Conservation (phyloP, 2,113 vertebrate genomes). For the Parus major region DNA sequence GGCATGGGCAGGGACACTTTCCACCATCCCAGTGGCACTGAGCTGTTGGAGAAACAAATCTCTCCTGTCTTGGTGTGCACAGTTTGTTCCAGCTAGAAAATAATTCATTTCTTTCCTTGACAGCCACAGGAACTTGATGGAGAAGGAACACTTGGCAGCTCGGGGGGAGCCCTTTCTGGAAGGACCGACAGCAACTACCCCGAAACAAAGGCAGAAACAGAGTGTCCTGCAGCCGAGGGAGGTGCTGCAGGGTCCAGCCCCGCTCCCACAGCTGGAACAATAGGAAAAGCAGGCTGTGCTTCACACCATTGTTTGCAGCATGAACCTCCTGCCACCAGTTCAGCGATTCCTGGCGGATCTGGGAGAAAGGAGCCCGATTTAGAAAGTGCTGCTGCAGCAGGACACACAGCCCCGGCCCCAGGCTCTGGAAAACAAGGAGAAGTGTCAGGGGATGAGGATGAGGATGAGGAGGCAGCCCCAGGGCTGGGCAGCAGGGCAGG, state of each 20-base stretch:
- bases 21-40: not conserved
- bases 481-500: not conserved
- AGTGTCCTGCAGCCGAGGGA: not conserved
- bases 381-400: not conserved
- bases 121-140: constrained; percentile 38
- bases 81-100: not conserved
- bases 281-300: not conserved
- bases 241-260: not conserved
- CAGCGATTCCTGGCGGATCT: not conserved
- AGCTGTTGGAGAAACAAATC: not conserved
- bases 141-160: not conserved
- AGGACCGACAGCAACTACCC: not conserved
- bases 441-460: not conserved
- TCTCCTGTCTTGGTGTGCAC: not conserved
- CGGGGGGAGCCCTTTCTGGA: not conserved
- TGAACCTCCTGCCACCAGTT: not conserved
- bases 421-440: not conserved
- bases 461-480: constrained; percentile 2
- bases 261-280: not conserved
- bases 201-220: not conserved
- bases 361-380: not conserved
- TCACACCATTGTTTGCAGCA: constrained; percentile 6
- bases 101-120: not conserved
- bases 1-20: not conserved
- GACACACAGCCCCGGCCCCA: not conserved